Evolutionary conservation across 2,113 vertebrate species (phyloP), one percentile per base, ranked within the genome.

Genomic region (Polyodon spathula): DNA sequence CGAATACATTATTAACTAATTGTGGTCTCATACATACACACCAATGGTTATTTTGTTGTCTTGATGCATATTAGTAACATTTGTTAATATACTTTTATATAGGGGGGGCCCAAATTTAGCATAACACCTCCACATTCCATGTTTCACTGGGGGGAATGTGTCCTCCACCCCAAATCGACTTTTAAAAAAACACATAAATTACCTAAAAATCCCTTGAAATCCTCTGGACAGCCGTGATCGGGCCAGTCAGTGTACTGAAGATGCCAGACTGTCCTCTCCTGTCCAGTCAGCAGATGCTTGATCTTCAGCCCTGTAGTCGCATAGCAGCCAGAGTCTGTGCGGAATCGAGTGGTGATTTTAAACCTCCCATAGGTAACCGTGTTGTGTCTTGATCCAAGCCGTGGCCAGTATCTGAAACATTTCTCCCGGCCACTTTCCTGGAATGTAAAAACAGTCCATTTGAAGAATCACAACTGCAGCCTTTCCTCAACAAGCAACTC

Each of bases 161-260:
- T n/a, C n/a, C n/a, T n/a, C n/a, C n/a, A n/a, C n/a, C n/a, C n/a
- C n/a, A n/a, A n/a, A n/a, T n/a, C n/a, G n/a, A n/a, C n/a, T n/a
- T n/a, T n/a, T n/a, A n/a, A n/a, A n/a, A n/a, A 50, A 4, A 50
- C 44, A 55, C 44, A 89, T 94, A n/a, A n/a, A n/a, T 91, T 72
- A 97, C 96, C 87, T 6, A 98, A 78, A 73, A 99, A 99, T 41
- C 96, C 94, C 72, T 96, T 98, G 66, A 94, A 79, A 78, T 97
- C 93, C 59, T 97, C 94, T 0, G 96, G 95, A 67, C 92, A 97
- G 66, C 95, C 90, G 40, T 98, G 93, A 70, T 97, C 92, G 0
- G 96, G 96, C 96, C 96, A 99, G 72, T 98, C 94, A 1, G 93
- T 97, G 74, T 97, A 99, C 79, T 99, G 96, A 66, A 99, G 85